A percentile compares a stretch with the other conserved stretches of the same genome.
Evolutionary conservation across 2,797 vertebrate species (phyloP).

Genomic region (Chelon auratus): DNA sequence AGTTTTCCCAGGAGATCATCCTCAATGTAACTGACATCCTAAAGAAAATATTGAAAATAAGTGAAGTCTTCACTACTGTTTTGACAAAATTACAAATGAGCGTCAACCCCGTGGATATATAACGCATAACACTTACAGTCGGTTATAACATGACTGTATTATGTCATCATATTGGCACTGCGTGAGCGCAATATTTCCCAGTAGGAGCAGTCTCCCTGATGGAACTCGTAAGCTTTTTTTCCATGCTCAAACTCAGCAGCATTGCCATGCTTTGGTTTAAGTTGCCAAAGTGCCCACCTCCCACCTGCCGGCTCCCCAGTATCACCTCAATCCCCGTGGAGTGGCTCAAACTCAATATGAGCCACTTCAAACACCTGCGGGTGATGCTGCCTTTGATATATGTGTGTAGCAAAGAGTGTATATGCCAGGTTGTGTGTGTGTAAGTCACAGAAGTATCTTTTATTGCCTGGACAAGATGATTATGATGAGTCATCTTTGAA

Average conservation of each 20-base stretch:
- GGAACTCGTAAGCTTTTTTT: slow-evolving; percentile 10
- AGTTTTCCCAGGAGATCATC: slow-evolving; percentile 49
- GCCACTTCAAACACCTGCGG: slow-evolving; percentile 64
- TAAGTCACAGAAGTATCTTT: slow-evolving; percentile 40
- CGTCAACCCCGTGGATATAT: slow-evolving; percentile 20
- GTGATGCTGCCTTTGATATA: slow-evolving; percentile 57
- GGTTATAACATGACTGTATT: slow-evolving; percentile 9
- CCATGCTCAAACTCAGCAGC: slow-evolving; percentile 14
- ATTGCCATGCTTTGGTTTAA: slow-evolving; percentile 24
- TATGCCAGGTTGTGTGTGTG: slow-evolving; percentile 1
- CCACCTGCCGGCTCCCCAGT: slow-evolving; percentile 21
- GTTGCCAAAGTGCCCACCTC: slow-evolving; percentile 29
- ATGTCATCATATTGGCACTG: slow-evolving; percentile 9
- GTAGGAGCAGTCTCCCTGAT: background rate
- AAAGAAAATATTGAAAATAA: slow-evolving; percentile 29
- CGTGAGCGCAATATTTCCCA: slow-evolving; percentile 6
- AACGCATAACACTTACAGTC: slow-evolving; percentile 22
- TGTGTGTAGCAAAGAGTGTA: slow-evolving; percentile 10
- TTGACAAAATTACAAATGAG: slow-evolving; percentile 26
- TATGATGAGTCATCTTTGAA: slow-evolving; percentile 60
- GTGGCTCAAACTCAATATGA: slow-evolving; percentile 63
- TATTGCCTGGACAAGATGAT: slow-evolving; percentile 50
- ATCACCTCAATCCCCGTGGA: slow-evolving; percentile 53
- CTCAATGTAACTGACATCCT: slow-evolving; percentile 10
- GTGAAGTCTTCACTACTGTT: slow-evolving; percentile 28